Base-by-base conservation (phyloP, 2,113 vertebrate species). In the Porphyrio hochstetteri region DNA sequence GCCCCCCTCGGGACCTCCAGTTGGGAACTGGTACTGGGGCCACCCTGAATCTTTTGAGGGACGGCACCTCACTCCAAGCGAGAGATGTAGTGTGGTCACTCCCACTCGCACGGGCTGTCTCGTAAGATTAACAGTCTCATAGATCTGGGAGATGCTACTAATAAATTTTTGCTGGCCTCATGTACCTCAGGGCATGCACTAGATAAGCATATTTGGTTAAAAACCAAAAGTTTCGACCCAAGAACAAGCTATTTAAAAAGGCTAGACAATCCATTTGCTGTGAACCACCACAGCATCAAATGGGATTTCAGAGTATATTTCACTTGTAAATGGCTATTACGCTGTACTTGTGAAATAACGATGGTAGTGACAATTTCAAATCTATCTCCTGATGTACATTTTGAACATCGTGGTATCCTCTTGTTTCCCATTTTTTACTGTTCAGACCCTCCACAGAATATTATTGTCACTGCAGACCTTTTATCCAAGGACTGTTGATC, bases 401-500 rank as follows among this genome's bases (percentile, higher is more conserved):
- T 90, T 81, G 90, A 90, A 91, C 88, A 92, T 92, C 74, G 70
- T 4, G 33, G 85, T 81, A 93, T 94, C 95, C 80, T 97, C 95
- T 95, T 96, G 91, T 93, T 97, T 96, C 95, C 92, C 96, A 82
- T 96, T 97, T 98, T 96, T 97, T 97, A 97, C 97, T 96, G 96
- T 90, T 97, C 96, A 97, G 94, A 82, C 88, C 96, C 95, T 97
- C 96, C 87, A 84, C 23, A 89, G 93, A 97, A 97, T 96, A 93
- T 96, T 86, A 85, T 84, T 95, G 97, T 97, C 93, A 79, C 96
- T 96, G 97, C 97, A 98, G 98, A 98, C 98, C 98, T 98, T 98
- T 98, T 98, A 98, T 98, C 97, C 98, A 98, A 98, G 98, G 98
- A 98, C 98, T 98, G 98, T 98, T 99, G 99, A 99, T 99, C 98